Percentiles rank a stretch among this genome's conserved stretches.
Evolutionary conservation across 2,113 vertebrate genomes (phyloP).

Genomic region (Aramus guarauna): DNA sequence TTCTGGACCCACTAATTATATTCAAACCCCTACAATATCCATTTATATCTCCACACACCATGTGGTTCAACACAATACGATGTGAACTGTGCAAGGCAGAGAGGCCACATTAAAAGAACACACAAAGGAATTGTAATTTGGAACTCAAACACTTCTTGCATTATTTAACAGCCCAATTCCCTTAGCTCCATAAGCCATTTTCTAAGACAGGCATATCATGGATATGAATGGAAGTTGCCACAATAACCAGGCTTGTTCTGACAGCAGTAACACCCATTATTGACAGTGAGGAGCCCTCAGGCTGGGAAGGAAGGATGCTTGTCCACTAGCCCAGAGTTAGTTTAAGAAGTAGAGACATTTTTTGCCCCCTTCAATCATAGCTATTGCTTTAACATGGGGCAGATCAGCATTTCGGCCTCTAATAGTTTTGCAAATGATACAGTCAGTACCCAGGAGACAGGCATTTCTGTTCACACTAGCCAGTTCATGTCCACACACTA

Average conservation of each 20-base stretch:
- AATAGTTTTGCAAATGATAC: neutral
- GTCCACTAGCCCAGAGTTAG: neutral
- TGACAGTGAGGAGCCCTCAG: neutral
- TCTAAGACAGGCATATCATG: neutral
- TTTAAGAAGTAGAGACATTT: neutral
- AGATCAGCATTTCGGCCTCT: neutral
- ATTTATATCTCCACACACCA: neutral
- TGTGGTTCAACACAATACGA: neutral
- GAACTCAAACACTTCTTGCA: constrained; percentile 12
- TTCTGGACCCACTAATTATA: neutral
- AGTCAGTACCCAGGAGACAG: neutral
- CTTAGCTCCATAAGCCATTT: neutral
- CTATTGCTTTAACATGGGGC: neutral
- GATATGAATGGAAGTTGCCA: neutral
- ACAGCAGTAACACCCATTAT: neutral
- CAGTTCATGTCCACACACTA: neutral
- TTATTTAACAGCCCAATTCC: neutral
- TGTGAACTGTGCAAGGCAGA: neutral
- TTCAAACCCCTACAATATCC: neutral
- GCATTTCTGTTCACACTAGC: neutral
- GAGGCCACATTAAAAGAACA: neutral
- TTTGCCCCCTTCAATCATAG: neutral
- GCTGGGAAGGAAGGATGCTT: neutral
- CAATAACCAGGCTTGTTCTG: neutral
- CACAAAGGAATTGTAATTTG: constrained; percentile 2